Conservation (phyloP, 2,888 invertebrate genomes). For the Parnassius orleans region DNA sequence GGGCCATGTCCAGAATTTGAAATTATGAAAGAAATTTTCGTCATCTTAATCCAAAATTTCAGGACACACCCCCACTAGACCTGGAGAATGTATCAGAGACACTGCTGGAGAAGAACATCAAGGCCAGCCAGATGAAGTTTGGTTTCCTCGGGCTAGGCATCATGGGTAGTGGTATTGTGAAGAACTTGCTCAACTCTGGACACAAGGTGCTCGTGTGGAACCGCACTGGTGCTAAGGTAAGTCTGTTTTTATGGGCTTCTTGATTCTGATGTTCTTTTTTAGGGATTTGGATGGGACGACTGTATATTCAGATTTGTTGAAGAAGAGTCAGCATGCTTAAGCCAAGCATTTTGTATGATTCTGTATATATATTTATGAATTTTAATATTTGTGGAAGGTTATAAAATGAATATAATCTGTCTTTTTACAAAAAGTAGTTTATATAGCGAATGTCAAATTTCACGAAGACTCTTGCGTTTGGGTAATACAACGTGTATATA, state of each 20-base stretch:
- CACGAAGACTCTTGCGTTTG: too few species aligned
- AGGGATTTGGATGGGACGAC: too few species aligned
- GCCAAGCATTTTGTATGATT: too few species aligned
- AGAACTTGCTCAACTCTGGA: constrained; percentile 95
- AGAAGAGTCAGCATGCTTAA: too few species aligned
- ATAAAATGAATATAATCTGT: too few species aligned
- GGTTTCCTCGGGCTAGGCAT: constrained; percentile 97
- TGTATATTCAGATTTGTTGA: too few species aligned
- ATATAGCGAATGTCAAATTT: too few species aligned
- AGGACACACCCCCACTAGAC: constrained; percentile 89
- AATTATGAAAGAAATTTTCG: constrained; percentile 1
- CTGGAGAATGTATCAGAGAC: constrained; percentile 88
- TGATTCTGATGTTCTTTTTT: neutral
- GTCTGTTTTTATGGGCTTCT: constrained; percentile 46
- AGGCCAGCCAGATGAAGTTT: constrained; percentile 92
- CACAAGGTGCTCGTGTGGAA: constrained; percentile 98
- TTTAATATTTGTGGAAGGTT: too few species aligned
- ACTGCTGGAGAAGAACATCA: constrained; percentile 91
- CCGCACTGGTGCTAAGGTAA: constrained; percentile 93
- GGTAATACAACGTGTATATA: too few species aligned
- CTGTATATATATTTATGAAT: too few species aligned
- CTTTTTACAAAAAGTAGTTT: too few species aligned
- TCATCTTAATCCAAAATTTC: constrained; percentile 32
- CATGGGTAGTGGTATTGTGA: constrained; percentile 97
- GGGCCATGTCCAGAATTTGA: neutral